Evolutionary conservation across 2,888 invertebrate genomes (phyloP).

Genomic region (Drepanosiphum platanoidis): DNA sequence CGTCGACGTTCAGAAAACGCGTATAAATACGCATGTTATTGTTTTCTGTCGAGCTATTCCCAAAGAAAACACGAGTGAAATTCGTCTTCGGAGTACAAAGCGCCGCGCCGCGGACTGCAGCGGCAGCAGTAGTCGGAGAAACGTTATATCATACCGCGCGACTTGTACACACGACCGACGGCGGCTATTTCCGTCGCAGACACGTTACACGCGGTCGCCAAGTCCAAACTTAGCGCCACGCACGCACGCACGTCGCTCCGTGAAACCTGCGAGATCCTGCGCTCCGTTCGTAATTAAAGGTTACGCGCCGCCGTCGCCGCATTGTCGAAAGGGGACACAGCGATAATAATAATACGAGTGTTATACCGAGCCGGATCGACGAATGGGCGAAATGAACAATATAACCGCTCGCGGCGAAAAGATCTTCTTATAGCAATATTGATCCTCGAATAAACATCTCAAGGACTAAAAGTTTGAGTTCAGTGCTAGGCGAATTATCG

Average conservation of each 20-base stretch:
- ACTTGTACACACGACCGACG: conserved; percentile 12
- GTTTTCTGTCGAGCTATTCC: conserved; percentile 11
- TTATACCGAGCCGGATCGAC: no score
- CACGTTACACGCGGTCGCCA: conserved; percentile 17
- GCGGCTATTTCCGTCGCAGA: conserved; percentile 55
- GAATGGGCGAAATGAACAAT: no score
- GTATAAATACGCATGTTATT: background rate
- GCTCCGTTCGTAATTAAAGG: background rate
- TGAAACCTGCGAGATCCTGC: background rate
- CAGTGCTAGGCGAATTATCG: no score
- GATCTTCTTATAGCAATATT: no score
- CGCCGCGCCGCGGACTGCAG: background rate
- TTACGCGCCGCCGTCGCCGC: background rate
- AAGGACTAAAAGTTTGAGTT: no score
- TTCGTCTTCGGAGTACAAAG: background rate
- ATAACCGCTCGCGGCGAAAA: no score
- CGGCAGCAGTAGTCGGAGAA: background rate
- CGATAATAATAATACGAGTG: background rate
- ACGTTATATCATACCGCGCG: conserved; percentile 37
- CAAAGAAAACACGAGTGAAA: background rate
- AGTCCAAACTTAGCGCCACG: conserved; percentile 59
- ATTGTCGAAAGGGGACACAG: background rate
- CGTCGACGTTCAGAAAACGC: background rate
- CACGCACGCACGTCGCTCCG: conserved; percentile 29
- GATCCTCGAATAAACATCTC: no score